Conservation (phyloP, 2,888 invertebrate species). For the Caenorhabditis uteleia region DNA sequence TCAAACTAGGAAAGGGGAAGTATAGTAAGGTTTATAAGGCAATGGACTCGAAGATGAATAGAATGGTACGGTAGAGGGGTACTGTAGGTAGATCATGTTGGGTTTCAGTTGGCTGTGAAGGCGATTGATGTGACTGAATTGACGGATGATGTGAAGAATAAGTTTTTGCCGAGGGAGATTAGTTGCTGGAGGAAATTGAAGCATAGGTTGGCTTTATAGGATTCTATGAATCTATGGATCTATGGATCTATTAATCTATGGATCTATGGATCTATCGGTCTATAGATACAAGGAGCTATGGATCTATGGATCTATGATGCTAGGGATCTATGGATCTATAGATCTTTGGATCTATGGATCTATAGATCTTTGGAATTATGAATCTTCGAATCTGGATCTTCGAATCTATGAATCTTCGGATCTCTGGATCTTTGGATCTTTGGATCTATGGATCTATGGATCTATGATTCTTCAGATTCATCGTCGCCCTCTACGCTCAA, state of each 20-base stretch:
- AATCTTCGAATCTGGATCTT: background rate
- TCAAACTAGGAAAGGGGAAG: conserved; percentile 55
- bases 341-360: too few species aligned
- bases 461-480: too few species aligned
- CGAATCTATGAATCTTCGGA: too few species aligned
- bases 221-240: too few species aligned
- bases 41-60: conserved; percentile 14
- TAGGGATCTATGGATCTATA: too few species aligned
- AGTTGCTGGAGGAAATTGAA: conserved; percentile 56
- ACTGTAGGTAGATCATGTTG: background rate
- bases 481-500: conserved; percentile 40
- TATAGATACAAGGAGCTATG: too few species aligned
- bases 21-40: conserved; percentile 61
- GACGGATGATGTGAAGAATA: conserved; percentile 51
- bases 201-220: conserved; percentile 14
- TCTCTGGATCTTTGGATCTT: too few species aligned
- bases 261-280: too few species aligned
- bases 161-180: conserved; percentile 62
- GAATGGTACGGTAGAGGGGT: conserved; percentile 13
- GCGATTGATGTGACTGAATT: conserved; percentile 47
- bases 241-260: too few species aligned
- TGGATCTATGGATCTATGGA: too few species aligned
- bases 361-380: too few species aligned
- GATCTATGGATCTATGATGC: too few species aligned
- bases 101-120: conserved; percentile 57